Evolutionary conservation across 2,113 vertebrate genomes (phyloP).

Genomic region (Siniperca chuatsi): DNA sequence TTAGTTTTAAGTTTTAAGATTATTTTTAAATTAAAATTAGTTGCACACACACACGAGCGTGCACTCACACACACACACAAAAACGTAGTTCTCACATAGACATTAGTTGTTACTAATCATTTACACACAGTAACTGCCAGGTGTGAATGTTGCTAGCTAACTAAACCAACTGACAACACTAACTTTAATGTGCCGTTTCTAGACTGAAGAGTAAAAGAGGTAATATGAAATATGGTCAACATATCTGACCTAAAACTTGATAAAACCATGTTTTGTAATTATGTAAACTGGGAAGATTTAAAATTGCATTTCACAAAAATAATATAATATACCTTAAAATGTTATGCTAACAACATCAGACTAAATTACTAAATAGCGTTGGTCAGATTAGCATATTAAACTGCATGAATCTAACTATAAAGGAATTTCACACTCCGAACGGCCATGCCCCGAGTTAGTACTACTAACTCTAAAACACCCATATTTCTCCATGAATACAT

Average conservation of each 20-base stretch:
- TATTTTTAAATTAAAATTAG: neutral
- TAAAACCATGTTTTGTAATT: neutral
- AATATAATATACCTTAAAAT: neutral
- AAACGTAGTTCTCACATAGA: neutral
- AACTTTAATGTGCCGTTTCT: neutral
- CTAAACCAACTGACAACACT: neutral
- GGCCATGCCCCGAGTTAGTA: too few species aligned
- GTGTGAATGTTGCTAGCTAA: too few species aligned
- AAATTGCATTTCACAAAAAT: neutral
- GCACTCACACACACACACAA: neutral
- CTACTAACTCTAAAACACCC: neutral
- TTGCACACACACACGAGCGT: neutral
- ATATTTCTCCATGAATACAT: neutral
- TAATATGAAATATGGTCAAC: neutral
- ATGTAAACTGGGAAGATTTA: neutral
- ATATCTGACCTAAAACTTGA: neutral
- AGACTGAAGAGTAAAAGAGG: neutral
- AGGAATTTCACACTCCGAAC: too few species aligned
- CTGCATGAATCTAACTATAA: neutral
- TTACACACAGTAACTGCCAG: neutral
- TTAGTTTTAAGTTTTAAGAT: neutral
- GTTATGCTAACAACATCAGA: neutral
- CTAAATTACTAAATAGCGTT: neutral
- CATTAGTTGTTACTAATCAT: neutral
- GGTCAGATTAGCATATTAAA: neutral